These are phyloP conservation scores for Aporophyla lueneburgensis DNA, from an alignment of 2,888 invertebrate species.

Conservation along the genomic window DNA sequence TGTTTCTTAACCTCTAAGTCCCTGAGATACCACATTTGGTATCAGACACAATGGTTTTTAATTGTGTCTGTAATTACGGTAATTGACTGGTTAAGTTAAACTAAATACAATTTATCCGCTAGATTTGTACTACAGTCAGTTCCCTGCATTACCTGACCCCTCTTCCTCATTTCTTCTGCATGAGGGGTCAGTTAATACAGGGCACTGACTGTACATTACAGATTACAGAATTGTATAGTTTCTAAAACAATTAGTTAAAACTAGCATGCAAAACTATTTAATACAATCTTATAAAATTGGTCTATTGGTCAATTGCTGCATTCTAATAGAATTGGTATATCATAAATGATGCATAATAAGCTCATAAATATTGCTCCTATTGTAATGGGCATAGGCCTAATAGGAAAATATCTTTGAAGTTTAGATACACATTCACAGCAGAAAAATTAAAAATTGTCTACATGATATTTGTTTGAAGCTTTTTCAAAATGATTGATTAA, in stretches of 20 bases:
- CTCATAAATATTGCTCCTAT: no score
- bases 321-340: background rate
- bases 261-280: background rate
- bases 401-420: background rate
- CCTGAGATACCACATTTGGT: no score
- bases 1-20: no score
- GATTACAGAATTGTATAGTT: background rate
- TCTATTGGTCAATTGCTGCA: no score
- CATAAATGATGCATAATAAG: background rate
- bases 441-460: background rate
- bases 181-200: no score
- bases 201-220: background rate
- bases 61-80: no score
- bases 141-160: no score
- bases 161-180: no score
- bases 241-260: background rate
- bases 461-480: background rate
- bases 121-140: no score
- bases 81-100: no score
- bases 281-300: no score
- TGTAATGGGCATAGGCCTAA: background rate
- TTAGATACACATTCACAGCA: background rate
- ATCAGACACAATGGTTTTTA: no score
- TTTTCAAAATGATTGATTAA: background rate
- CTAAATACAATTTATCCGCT: background rate